These are phyloP conservation scores for Tillus elongatus DNA, from an alignment of 2,888 invertebrate species.

Conservation along the genomic window DNA sequence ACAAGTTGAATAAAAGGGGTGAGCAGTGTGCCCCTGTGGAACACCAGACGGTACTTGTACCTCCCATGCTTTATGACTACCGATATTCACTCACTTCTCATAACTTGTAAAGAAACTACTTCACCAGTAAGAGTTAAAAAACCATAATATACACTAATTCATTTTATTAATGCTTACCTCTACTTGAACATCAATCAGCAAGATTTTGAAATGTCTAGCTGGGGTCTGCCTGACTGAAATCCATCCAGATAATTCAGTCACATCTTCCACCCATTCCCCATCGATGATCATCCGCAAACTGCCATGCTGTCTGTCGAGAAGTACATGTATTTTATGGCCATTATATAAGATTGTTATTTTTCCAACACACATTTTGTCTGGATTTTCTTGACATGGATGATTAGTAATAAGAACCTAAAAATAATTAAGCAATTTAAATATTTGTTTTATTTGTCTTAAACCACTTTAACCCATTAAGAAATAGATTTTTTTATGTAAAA, in stretches of 20 bases:
- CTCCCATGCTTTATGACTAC: too few relatives aligned
- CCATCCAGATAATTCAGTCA: conserved; percentile 50
- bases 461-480: too few relatives aligned
- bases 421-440: too few relatives aligned
- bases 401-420: conserved; percentile 60
- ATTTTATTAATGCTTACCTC: conserved; percentile 56
- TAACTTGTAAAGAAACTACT: too few relatives aligned
- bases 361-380: conserved; percentile 55
- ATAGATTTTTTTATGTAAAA: too few relatives aligned
- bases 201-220: conserved; percentile 54
- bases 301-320: conserved; percentile 27
- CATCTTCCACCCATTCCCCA: conserved; percentile 32
- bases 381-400: conserved; percentile 53
- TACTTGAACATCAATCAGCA: conserved; percentile 60
- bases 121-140: too few relatives aligned
- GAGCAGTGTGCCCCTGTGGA: too few relatives aligned
- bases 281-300: conserved; percentile 45
- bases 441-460: too few relatives aligned
- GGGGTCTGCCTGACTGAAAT: conserved; percentile 48
- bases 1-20: too few relatives aligned
- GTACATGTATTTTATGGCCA: conserved; percentile 46
- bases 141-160: too few relatives aligned
- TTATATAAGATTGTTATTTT: conserved; percentile 59
- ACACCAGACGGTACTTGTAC: too few relatives aligned
- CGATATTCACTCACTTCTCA: too few relatives aligned